Conservation (phyloP, 2,888 invertebrate genomes). For the Callyntrura guangdongensis region DNA sequence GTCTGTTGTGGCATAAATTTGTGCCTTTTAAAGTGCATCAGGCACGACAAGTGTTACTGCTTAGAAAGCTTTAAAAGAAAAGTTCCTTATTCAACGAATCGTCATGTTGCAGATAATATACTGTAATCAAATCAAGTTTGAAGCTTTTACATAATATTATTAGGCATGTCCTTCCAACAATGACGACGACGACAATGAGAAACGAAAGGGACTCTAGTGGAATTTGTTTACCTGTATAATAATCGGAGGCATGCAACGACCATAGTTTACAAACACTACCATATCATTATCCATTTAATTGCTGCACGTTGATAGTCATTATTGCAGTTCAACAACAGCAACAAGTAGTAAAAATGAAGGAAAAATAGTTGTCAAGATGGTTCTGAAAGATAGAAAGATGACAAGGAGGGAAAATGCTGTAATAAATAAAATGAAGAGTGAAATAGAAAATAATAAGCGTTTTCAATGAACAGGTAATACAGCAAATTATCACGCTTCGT, state of each 20-base stretch:
- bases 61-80: conserved; percentile 41
- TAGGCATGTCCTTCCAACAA: not conserved
- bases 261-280: conserved; percentile 11
- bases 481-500: not conserved
- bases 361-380: conserved; percentile 44
- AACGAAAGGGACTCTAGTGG: conserved; percentile 6
- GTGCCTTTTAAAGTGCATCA: not conserved
- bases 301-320: conserved; percentile 33
- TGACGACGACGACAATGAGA: not conserved
- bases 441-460: conserved; percentile 6
- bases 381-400: conserved; percentile 38
- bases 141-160: conserved; percentile 41
- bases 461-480: not conserved
- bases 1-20: not conserved
- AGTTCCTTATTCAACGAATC: conserved; percentile 18
- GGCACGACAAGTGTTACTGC: not conserved
- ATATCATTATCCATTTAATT: conserved; percentile 55
- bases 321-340: not conserved
- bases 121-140: conserved; percentile 46
- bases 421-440: conserved; percentile 47
- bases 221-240: not conserved
- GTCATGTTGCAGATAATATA: conserved; percentile 17
- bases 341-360: conserved; percentile 33
- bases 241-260: conserved; percentile 25
- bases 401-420: conserved; percentile 40